Conservation (phyloP, 92 coral and sea anemone species). For the Plumapathes pennacea region DNA sequence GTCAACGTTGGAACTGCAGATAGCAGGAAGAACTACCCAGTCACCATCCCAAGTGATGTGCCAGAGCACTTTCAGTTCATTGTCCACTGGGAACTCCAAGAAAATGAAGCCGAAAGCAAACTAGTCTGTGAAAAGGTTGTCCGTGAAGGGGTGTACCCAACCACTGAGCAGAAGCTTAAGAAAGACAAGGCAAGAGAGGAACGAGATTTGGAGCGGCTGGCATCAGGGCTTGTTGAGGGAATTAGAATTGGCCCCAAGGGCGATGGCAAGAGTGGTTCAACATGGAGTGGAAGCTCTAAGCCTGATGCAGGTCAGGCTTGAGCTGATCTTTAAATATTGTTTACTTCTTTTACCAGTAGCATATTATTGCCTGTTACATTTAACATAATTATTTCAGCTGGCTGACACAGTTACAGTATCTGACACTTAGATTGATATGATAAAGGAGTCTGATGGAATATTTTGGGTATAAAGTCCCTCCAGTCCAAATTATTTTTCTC, state of each 20-base stretch:
- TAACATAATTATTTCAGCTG: no score
- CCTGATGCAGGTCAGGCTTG: no score
- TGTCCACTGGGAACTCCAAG: conserved; percentile 65
- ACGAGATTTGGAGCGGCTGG: conserved; percentile 57
- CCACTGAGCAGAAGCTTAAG: conserved; percentile 67
- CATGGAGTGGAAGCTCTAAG: no score
- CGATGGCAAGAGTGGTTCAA: no score
- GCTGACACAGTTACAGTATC: no score
- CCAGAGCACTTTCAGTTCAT: conserved; percentile 76
- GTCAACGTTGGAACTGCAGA: conserved; percentile 59
- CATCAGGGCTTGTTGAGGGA: conserved; percentile 48
- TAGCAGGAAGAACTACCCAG: conserved; percentile 53
- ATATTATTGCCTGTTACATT: no score
- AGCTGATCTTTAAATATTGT: no score
- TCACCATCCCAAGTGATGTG: conserved; percentile 44
- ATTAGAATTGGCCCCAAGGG: conserved; percentile 40
- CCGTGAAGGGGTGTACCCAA: conserved; percentile 80
- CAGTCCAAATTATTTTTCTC: no score
- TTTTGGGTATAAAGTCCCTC: no score
- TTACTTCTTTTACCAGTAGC: no score
- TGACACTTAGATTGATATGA: no score
- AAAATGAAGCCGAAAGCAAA: conserved; percentile 41
- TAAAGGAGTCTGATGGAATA: no score
- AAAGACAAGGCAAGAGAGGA: conserved; percentile 55
- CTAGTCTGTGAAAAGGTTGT: conserved; percentile 78